These are phyloP conservation scores for Platichthys flesus DNA, from an alignment of 2,113 vertebrate species.

Conservation along the genomic window DNA sequence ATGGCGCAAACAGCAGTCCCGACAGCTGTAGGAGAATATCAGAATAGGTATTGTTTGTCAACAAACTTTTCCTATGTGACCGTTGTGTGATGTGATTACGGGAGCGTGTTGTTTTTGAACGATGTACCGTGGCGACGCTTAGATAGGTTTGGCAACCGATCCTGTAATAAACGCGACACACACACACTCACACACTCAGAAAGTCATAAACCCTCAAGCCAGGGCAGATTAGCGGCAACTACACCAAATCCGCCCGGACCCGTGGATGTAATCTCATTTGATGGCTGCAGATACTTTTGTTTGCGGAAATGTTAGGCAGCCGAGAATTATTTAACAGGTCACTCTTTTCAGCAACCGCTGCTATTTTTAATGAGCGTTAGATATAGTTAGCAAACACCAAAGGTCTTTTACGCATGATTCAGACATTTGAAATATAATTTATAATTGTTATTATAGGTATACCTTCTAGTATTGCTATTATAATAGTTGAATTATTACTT, in stretches of 20 bases:
- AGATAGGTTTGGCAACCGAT: slow-evolving; percentile 68
- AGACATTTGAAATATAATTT: too few relatives aligned
- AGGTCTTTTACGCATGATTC: background rate
- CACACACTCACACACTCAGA: slow-evolving; percentile 56
- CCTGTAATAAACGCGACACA: slow-evolving; percentile 63
- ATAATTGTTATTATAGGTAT: background rate
- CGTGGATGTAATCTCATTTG: slow-evolving; percentile 86
- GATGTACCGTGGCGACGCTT: slow-evolving; percentile 63
- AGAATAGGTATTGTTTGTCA: slow-evolving; percentile 4
- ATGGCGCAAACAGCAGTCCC: slow-evolving; percentile 37
- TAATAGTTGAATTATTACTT: background rate
- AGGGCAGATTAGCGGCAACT: slow-evolving; percentile 87
- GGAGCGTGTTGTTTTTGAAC: slow-evolving; percentile 23
- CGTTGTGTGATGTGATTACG: slow-evolving; percentile 12
- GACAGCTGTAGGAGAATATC: background rate
- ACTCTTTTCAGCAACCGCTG: slow-evolving; percentile 38
- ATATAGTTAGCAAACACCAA: background rate
- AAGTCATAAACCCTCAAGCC: slow-evolving; percentile 80
- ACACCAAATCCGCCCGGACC: slow-evolving; percentile 84
- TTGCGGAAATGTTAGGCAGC: slow-evolving; percentile 62
- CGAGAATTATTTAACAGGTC: slow-evolving; percentile 62
- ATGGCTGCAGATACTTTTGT: slow-evolving; percentile 84
- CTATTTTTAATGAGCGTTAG: background rate
- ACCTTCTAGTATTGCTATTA: background rate
- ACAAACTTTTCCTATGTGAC: slow-evolving; percentile 27